Base-by-base conservation (phyloP, 2,888 invertebrate genomes). In the Parochlus steinenii region DNA sequence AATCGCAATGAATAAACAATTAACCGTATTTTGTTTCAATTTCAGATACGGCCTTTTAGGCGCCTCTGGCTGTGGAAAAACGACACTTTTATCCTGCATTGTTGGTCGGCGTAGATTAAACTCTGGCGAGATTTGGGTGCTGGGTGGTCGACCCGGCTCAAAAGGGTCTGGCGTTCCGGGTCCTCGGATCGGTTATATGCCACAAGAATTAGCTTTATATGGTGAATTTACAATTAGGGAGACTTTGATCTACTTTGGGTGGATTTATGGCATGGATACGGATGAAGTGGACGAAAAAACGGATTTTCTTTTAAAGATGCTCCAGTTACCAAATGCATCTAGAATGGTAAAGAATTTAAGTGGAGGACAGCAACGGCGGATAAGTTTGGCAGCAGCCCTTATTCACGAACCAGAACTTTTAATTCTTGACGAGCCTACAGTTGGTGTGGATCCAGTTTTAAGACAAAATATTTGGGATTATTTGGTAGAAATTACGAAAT, bases 21-120 rank as follows among this genome's bases (percentile, higher is more conserved):
- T 24, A 11, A 11, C 3, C 11, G 11, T 24, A 11, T 24, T 24
- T 24, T 24, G 24, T 29, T 23, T 39, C 33, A 33, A 41, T 54
- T 62, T 12, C 59, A 87, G 86, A 49, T 89, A 89, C 51, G 87
- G 87, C 42, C 67, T 89, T 1, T 63, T 89, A 24, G 89, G 89
- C 12, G 83, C 89, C 1, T 86, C 86, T 45, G 89, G 89, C 1
- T 89, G 89, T 53, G 86, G 86, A 0, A 89, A 89, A 57, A 89
- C 89, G 0, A 89, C 89, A 1, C 61, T 90, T 5, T 65, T 90
- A 1, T 74, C 82, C 40, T 85, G 85, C 54, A 80, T 87, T 40
- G 80, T 90, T 3, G 89, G 89, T 2, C 63, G 85, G 44, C 64
- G 83, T 45, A 63, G 75, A 43, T 63, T 86, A 39, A 80, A 86